Base-by-base conservation (phyloP, 2,113 vertebrate species). In the Periophthalmodon schlosseri region DNA sequence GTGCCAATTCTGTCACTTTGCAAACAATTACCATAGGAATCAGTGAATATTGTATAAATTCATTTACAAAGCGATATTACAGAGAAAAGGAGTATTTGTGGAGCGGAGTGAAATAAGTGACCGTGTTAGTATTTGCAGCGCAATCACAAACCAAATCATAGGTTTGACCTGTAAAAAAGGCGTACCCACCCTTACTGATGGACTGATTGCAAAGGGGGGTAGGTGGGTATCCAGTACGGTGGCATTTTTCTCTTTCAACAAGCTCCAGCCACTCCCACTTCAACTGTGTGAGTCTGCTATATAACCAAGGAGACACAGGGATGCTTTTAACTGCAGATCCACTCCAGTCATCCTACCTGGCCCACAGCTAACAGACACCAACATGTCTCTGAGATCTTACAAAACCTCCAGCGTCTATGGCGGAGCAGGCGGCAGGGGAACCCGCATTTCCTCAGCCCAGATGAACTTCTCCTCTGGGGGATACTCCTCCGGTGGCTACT, bases 401-500 rank as follows among this genome's bases (percentile, higher is more conserved):
- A 89, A 56, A 50, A 76, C 90, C 77, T 49, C 79, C 34, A 94
- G 92, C 9, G 87, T 92, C 46, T 88, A 92, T 7, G 91, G 91
- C 0, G 92, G 91, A 44, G 90, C 92, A 5, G 90, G 93, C 1
- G 91, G 91, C 6, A 64, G 2, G 2, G 91, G 82, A 39, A 86
- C 87, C 66, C 85, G 79, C 33, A 78, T 93, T 78, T 91, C 91
- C 24, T 73, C 86, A 0, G 1, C 70, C 60, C 63, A 74, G 1
- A 33, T 47, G 36, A n/a, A 18, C 84, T 79, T 68, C n/a, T 3
- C 9, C 4, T 5, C 50, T 52, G 50, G 50, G 39, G 39, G 49
- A 16, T 52, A 52, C 49, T 52, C 16, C 15, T 16, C 16, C 23
- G 56, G 56, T 11, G 56, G 56, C 56, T 57, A 57, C n/a, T 57